A percentile compares a stretch with the other conserved stretches of the same genome.
Evolutionary conservation across 1,140 invertebrate species (phyloP).

Genomic region (Drosophila kanapiae): DNA sequence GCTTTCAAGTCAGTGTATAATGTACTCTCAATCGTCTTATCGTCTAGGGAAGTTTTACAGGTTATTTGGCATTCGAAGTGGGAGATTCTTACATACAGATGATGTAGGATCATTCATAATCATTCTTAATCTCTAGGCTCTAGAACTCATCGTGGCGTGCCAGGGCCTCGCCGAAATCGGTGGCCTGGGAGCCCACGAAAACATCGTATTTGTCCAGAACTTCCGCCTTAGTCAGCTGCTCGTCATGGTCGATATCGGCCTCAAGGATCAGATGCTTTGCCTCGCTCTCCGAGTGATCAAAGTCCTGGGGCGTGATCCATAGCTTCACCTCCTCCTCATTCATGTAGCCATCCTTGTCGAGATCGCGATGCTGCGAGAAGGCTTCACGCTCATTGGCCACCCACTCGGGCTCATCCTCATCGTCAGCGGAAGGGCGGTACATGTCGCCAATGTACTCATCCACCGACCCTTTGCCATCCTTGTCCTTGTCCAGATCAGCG

Average conservation of each 20-base stretch:
- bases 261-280: slow-evolving; percentile 97
- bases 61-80: slow-evolving; percentile 72
- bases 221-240: slow-evolving; percentile 95
- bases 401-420: slow-evolving; percentile 97
- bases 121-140: neutral
- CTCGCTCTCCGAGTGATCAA: slow-evolving; percentile 98
- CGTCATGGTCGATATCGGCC: slow-evolving; percentile 96
- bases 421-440: slow-evolving; percentile 90
- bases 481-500: slow-evolving; percentile 99
- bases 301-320: slow-evolving; percentile 98
- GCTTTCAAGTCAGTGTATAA: slow-evolving; percentile 45
- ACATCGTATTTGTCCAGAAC: slow-evolving; percentile 98
- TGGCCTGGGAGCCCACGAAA: slow-evolving; percentile 99
- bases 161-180: slow-evolving; percentile 98
- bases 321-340: slow-evolving; percentile 94
- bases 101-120: slow-evolving; percentile 37
- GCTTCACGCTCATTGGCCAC: slow-evolving; percentile 97
- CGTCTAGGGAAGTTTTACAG: slow-evolving; percentile 55
- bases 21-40: slow-evolving; percentile 53
- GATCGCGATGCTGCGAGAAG: slow-evolving; percentile 87
- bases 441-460: slow-evolving; percentile 95
- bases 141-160: slow-evolving; percentile 97
- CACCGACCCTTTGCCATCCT: slow-evolving; percentile 93
- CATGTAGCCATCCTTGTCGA: slow-evolving; percentile 93
- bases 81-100: slow-evolving; percentile 27